A percentile compares a stretch with the other conserved stretches of the same genome.
These are phyloP conservation scores for Zaprionus vittiger DNA, from an alignment of 1,140 invertebrate genomes.

Conservation along the genomic window DNA sequence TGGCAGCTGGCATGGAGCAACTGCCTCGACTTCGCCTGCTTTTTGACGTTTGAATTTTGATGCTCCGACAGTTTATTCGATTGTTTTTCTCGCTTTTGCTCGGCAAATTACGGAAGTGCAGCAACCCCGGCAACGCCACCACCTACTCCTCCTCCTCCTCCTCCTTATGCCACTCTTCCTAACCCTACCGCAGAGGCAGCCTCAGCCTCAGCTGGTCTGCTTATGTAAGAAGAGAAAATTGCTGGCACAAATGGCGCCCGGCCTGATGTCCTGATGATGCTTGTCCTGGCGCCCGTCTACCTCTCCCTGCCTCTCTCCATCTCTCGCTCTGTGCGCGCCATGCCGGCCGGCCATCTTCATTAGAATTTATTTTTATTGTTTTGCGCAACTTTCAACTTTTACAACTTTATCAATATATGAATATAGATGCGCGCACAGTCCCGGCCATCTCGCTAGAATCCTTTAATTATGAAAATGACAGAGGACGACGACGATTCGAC, in stretches of 20 bases:
- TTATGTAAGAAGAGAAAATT: slow-evolving; percentile 79
- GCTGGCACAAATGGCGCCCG: slow-evolving; percentile 71
- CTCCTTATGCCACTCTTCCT: background rate
- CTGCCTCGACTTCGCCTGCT: slow-evolving; percentile 34
- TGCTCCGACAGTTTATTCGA: slow-evolving; percentile 82
- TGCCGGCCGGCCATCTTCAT: slow-evolving; percentile 77
- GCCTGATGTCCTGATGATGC: slow-evolving; percentile 14
- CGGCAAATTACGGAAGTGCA: slow-evolving; percentile 79
- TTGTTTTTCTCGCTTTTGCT: slow-evolving; percentile 80
- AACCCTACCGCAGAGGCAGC: background rate
- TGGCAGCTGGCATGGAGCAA: slow-evolving; percentile 7
- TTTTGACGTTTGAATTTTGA: slow-evolving; percentile 83
- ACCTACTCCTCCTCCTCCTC: background rate
- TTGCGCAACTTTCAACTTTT: slow-evolving; percentile 81
- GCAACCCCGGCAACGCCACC: slow-evolving; percentile 31
- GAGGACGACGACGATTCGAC: slow-evolving; percentile 28
- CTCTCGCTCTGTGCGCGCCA: slow-evolving; percentile 51
- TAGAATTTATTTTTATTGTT: slow-evolving; percentile 83
- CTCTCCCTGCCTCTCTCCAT: background rate
- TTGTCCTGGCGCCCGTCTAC: slow-evolving; percentile 28
- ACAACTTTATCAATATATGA: slow-evolving; percentile 83
- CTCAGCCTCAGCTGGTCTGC: slow-evolving; percentile 50
- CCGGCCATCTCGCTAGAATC: slow-evolving; percentile 32
- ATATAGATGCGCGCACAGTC: slow-evolving; percentile 69
- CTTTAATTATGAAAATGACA: slow-evolving; percentile 70